phyloP scores from a whole-genome alignment of 1,140 invertebrate genomes.

The Bombus ignitus region DNA sequence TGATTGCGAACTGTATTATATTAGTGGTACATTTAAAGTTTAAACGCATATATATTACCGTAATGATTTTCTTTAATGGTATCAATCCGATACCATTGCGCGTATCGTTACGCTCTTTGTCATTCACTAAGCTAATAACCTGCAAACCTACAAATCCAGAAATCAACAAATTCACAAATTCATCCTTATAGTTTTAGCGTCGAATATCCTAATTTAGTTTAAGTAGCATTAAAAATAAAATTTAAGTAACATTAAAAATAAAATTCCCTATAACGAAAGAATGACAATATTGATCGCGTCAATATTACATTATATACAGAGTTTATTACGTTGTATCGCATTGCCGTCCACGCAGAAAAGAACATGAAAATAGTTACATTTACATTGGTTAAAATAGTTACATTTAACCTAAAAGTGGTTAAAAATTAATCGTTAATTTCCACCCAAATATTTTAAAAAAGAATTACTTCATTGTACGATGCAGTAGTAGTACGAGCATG shows the following conservation, averaged over 20 bases:
- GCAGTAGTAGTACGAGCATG: neutral
- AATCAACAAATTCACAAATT: neutral
- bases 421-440: neutral
- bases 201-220: slow-evolving; percentile 46
- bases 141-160: neutral
- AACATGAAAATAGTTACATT: neutral
- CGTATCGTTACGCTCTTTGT: neutral
- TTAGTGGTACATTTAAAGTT: neutral
- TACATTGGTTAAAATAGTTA: neutral
- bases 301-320: slow-evolving; percentile 81
- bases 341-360: slow-evolving; percentile 61
- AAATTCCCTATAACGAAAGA: slow-evolving; percentile 69
- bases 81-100: neutral
- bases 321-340: slow-evolving; percentile 64
- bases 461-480: neutral
- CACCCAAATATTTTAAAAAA: neutral
- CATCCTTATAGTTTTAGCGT: slow-evolving; percentile 10
- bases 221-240: slow-evolving; percentile 76
- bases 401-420: neutral
- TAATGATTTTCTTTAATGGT: too few species aligned
- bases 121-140: neutral
- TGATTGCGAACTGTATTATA: neutral
- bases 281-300: slow-evolving; percentile 48
- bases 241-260: slow-evolving; percentile 79
- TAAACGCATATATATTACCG: too few species aligned